phyloP scores from a whole-genome alignment of 2,113 vertebrate species.

The Syngnathus typhle region DNA sequence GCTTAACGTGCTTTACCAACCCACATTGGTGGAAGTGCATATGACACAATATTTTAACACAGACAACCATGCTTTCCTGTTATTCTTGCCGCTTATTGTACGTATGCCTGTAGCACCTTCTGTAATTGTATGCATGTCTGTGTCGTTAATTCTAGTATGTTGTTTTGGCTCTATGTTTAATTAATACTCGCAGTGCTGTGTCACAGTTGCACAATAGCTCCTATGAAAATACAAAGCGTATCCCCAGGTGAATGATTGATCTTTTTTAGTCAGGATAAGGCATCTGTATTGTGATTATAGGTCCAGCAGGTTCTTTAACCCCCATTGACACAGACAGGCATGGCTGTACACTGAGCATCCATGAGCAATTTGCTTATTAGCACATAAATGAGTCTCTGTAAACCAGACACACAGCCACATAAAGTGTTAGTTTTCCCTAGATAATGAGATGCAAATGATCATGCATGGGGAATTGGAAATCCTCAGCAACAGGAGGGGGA shows the following conservation, averaged over 20 bases:
- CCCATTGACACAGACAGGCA: slow-evolving; percentile 44
- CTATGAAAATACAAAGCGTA: slow-evolving; percentile 36
- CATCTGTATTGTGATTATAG: too few species aligned
- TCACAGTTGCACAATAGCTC: neutral
- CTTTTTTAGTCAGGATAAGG: too few species aligned
- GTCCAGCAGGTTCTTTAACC: slow-evolving; percentile 41
- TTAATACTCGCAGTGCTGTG: slow-evolving; percentile 21
- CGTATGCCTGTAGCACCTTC: slow-evolving; percentile 1
- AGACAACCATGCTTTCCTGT: neutral
- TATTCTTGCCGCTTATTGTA: slow-evolving; percentile 8
- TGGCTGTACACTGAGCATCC: slow-evolving; percentile 7
- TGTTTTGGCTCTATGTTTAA: neutral
- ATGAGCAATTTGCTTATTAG: slow-evolving; percentile 35
- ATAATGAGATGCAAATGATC: slow-evolving; percentile 72
- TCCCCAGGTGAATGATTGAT: neutral
- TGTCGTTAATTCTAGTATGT: neutral
- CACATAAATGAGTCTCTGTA: slow-evolving; percentile 28
- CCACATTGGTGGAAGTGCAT: slow-evolving; percentile 20
- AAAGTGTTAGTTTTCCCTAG: slow-evolving; percentile 38
- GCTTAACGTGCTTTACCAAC: slow-evolving; percentile 26
- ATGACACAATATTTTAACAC: slow-evolving; percentile 10
- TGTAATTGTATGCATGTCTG: neutral
- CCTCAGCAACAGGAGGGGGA: slow-evolving; percentile 40
- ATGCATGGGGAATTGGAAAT: slow-evolving; percentile 49
- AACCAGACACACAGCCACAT: slow-evolving; percentile 9